These are phyloP conservation scores for Rattus norvegicus DNA, from an alignment of 2,113 vertebrate genomes.

Conservation along the genomic window DNA sequence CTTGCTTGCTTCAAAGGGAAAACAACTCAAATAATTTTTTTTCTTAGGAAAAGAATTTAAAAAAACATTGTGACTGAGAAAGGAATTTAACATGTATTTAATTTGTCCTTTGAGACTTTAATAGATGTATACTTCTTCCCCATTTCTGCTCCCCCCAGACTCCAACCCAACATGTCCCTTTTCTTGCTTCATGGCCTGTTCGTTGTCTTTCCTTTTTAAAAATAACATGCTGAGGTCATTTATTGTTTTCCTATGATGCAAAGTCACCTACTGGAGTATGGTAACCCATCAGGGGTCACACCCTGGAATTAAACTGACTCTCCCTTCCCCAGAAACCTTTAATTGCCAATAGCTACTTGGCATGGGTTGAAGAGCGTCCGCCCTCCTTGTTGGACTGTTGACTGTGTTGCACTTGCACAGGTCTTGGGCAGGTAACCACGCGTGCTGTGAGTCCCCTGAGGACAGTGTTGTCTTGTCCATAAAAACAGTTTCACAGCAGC, in stretches of 20 bases:
- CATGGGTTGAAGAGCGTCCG: background rate
- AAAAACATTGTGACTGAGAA: conserved; percentile 26
- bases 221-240: background rate
- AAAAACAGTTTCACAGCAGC: background rate
- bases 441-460: background rate
- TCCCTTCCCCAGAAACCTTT: background rate
- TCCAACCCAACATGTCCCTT: background rate
- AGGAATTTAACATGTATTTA: background rate
- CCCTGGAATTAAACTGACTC: too few species aligned
- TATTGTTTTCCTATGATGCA: background rate
- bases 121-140: background rate
- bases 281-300: background rate
- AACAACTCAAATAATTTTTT: background rate
- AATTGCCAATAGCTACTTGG: background rate
- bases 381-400: background rate
- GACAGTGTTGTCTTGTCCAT: background rate
- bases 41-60: conserved; percentile 4
- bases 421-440: background rate
- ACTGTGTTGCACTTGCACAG: too few species aligned
- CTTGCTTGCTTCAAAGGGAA: background rate
- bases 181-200: background rate
- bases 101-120: background rate
- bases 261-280: too few species aligned
- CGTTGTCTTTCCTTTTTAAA: background rate
- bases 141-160: background rate